Percentiles rank a stretch among this genome's conserved stretches.
Conservation (phyloP, 1,140 invertebrate genomes). For the Heterodera schachtii region DNA sequence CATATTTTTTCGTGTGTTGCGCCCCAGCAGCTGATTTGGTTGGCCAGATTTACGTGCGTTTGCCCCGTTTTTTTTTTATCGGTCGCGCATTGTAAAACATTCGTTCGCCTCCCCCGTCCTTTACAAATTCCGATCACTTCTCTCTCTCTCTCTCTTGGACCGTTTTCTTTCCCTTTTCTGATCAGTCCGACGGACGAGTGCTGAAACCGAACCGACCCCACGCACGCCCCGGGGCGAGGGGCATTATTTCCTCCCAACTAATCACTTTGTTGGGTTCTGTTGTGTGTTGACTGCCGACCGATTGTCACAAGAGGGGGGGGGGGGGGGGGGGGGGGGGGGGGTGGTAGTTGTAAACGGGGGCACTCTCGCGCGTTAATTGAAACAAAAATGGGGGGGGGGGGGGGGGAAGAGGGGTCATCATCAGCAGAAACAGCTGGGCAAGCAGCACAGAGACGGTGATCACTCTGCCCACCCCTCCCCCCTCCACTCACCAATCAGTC, state of each 20-base stretch:
- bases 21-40: too few relatives aligned
- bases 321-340: not conserved
- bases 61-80: not conserved
- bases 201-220: constrained; percentile 7
- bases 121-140: not conserved
- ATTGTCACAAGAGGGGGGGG: too few relatives aligned
- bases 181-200: too few relatives aligned
- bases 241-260: too few relatives aligned
- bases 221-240: not conserved
- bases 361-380: not conserved
- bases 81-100: not conserved
- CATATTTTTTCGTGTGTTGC: too few relatives aligned
- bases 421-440: not conserved
- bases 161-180: not conserved
- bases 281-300: too few relatives aligned
- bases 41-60: not conserved
- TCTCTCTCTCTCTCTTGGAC: not conserved
- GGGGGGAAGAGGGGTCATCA: not conserved
- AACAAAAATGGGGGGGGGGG: not conserved
- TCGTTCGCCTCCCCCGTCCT: not conserved
- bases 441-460: too few relatives aligned
- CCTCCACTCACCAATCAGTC: too few relatives aligned
- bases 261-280: too few relatives aligned
- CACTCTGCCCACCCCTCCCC: too few relatives aligned
- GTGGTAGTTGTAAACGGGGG: not conserved